Conservation (phyloP, 2,888 invertebrate genomes). For the Macrophya alboannulata region DNA sequence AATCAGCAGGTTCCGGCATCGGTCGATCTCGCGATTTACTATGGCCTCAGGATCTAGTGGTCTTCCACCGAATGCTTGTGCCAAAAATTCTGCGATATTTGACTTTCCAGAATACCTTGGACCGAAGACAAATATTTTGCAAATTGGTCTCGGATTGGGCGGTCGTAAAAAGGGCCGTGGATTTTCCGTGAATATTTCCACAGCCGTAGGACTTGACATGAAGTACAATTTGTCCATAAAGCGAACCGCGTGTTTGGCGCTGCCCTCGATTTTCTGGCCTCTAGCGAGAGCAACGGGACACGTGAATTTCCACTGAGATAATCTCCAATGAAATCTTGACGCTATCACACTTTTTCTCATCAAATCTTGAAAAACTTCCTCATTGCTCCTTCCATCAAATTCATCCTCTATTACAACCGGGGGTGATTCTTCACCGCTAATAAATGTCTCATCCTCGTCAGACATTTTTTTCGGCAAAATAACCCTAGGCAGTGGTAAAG, state of each 20-base stretch:
- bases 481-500: conserved; percentile 75
- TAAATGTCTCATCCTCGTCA: conserved; percentile 56
- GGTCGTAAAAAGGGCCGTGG: conserved; percentile 84
- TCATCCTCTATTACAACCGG: conserved; percentile 61
- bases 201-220: conserved; percentile 81
- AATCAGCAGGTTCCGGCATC: conserved; percentile 64
- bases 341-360: conserved; percentile 70
- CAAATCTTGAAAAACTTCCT: conserved; percentile 75
- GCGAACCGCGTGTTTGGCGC: conserved; percentile 82
- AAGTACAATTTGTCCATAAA: conserved; percentile 85
- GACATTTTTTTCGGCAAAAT: conserved; percentile 75
- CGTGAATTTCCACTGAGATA: conserved; percentile 83
- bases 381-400: conserved; percentile 66
- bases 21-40: conserved; percentile 61
- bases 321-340: conserved; percentile 78
- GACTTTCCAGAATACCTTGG: conserved; percentile 84
- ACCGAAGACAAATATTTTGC: conserved; percentile 84
- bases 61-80: conserved; percentile 81
- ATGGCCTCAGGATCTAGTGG: conserved; percentile 79
- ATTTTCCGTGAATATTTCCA: conserved; percentile 83
- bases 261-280: conserved; percentile 81
- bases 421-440: conserved; percentile 49
- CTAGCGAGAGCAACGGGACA: conserved; percentile 86
- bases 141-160: conserved; percentile 83
- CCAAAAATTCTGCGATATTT: conserved; percentile 82